Conservation (phyloP, 2,888 invertebrate species). For the Temnothorax rugatulus region DNA sequence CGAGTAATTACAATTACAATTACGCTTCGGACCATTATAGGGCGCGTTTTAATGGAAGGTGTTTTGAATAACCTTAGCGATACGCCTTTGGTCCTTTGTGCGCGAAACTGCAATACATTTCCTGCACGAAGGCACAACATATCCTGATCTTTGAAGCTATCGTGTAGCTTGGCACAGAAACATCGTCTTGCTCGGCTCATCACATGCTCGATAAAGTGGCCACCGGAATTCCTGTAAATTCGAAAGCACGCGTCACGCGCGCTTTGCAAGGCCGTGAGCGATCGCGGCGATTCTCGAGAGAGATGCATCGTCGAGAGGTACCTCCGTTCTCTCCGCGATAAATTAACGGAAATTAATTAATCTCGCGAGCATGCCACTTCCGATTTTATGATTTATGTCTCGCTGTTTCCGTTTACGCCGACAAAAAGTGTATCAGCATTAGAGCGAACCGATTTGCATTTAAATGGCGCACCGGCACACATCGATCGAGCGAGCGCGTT, state of each 20-base stretch:
- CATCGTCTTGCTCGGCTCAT: background rate
- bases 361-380: background rate
- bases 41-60: constrained; percentile 8
- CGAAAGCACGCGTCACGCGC: background rate
- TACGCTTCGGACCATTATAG: background rate
- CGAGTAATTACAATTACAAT: background rate
- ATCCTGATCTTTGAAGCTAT: constrained; percentile 48
- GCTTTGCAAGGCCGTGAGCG: background rate
- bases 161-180: background rate
- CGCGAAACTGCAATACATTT: constrained; percentile 11
- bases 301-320: background rate
- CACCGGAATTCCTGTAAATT: background rate
- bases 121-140: constrained; percentile 1
- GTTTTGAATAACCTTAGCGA: background rate
- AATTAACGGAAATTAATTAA: constrained; percentile 18
- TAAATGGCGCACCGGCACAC: constrained; percentile 17
- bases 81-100: constrained; percentile 36
- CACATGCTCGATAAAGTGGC: constrained; percentile 22
- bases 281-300: background rate
- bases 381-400: constrained; percentile 18
- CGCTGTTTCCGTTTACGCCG: background rate
- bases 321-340: background rate
- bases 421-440: constrained; percentile 26
- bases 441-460: constrained; percentile 36
- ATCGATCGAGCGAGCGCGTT: constrained; percentile 31